Evolutionary conservation across 2,888 invertebrate genomes (phyloP), one percentile per base, ranked within the genome.

Genomic region (Chaitophorus viminalis): DNA sequence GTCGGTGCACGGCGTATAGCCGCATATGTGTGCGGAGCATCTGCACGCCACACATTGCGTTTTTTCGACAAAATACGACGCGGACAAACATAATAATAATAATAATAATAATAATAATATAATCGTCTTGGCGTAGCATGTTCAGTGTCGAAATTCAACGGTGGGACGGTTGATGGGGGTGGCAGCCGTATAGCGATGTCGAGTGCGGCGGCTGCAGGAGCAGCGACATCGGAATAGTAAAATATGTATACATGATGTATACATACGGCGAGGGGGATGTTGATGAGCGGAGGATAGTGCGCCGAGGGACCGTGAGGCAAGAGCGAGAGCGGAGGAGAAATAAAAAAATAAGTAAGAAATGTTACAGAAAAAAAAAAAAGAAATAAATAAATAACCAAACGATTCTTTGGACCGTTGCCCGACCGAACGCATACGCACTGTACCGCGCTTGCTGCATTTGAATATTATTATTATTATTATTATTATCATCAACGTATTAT

Each of bases 21-120:
- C 76, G 36, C 76, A 76, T 76, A n/a, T n/a, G n/a, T n/a, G 76
- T 76, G 76, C 39, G 76, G 9, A 76, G 76, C 76, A 76, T 76
- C 76, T 76, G 76, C 76, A 29, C 36, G 76, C 21, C 39, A 46
- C 76, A 76, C 76, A 52, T 76, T n/a, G 76, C 76, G 36, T 76
- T 76, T 8, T 76, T 29, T 76, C 21, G 0, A 68, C 68, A 21
- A n/a, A n/a, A n/a, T n/a, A n/a, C 65, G 65, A 65, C 21, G 33
- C n/a, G 54, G 21, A 21, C 3, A 54, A 21, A 14, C 46, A 14
- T n/a, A n/a, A n/a, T n/a, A n/a, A n/a, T n/a, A n/a, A n/a, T n/a
- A n/a, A n/a, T n/a, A n/a, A n/a, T n/a, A n/a, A n/a, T n/a, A n/a
- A n/a, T n/a, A n/a, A n/a, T n/a, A n/a, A n/a, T n/a, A n/a, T n/a